A percentile compares a stretch with the other conserved stretches of the same genome.
Conservation (phyloP, 2,113 vertebrate genomes). For the Tricholaema leucomelas region DNA sequence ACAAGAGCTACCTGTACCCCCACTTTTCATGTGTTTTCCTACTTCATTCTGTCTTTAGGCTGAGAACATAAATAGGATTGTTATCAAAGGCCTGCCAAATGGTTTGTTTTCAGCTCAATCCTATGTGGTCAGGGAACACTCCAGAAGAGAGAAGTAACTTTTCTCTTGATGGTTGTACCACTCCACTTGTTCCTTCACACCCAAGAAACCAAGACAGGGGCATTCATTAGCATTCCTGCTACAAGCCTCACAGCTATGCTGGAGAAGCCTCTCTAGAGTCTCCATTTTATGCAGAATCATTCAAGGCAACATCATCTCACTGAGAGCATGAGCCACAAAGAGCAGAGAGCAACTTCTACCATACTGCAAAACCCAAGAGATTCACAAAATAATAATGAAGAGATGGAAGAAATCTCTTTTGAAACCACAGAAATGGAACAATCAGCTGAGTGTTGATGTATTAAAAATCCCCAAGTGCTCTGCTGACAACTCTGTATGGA, state of each 20-base stretch:
- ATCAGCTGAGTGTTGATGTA: not conserved
- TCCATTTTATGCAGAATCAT: not conserved
- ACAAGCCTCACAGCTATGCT: not conserved
- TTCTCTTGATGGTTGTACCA: not conserved
- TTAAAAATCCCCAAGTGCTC: not conserved
- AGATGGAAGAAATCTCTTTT: not conserved
- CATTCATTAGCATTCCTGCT: not conserved
- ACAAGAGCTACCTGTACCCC: not conserved
- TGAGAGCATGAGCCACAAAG: rapidly evolving
- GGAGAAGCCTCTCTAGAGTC: not conserved
- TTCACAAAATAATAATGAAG: not conserved
- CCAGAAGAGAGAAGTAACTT: not conserved
- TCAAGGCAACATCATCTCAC: not conserved
- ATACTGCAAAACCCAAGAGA: not conserved
- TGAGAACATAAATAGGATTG: constrained; percentile 5
- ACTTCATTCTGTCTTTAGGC: not conserved
- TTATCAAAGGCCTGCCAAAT: not conserved
- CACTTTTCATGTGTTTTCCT: not conserved
- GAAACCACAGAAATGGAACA: not conserved
- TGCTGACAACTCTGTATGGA: not conserved
- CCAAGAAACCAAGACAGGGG: not conserved
- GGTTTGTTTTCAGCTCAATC: not conserved
- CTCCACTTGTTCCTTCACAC: not conserved
- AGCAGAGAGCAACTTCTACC: not conserved
- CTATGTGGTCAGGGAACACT: not conserved